Evolutionary conservation across 1,140 invertebrate genomes (phyloP), one percentile per base, ranked within the genome.

Genomic region (Drosophila repletoides): DNA sequence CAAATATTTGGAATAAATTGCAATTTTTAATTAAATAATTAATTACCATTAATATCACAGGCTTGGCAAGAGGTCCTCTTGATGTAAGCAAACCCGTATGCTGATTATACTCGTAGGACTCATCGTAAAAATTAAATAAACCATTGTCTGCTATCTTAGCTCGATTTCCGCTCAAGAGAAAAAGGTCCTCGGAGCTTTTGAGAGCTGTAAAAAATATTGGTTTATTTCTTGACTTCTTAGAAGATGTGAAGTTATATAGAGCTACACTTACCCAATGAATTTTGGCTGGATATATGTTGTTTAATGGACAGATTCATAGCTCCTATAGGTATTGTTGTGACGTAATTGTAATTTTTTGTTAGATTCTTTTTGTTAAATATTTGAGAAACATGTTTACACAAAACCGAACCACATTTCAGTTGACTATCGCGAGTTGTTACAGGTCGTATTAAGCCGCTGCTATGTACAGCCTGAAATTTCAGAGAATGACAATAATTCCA

Each of bases 261-360:
- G 17, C 9, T 55, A 0, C n/a, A 92, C 93, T 93, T 90, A 97
- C 96, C 96, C 69, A 98, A 92, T 88, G 95, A 95, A 91, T 98
- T 98, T 96, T 45, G 93, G 92, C 40, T 93, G 92, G 36, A 94
- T 92, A 94, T 92, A 56, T 96, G 91, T 91, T 98, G 96, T 29
- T 94, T 95, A 70, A 98, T 94, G 75, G 96, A 95, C 60, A 98
- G 93, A 72, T 95, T 94, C 90, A 96, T 96, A 2, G 97, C 96
- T 5, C 96, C 97, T 49, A 91, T 90, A 0, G 97, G 97, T 19
- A 98, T 93, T 14, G 94, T 94, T 1, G 95, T 94, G 5, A 98
- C 94, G 65, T 95, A 92, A 70, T 96, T 95, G 91, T 98, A 98
- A 5, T 96, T 96, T 15, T 93, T 91, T 0, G 94, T 92, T 34